Evolutionary conservation across 2,888 invertebrate genomes (phyloP).

Genomic region (Caenorhabditis japonica): DNA sequence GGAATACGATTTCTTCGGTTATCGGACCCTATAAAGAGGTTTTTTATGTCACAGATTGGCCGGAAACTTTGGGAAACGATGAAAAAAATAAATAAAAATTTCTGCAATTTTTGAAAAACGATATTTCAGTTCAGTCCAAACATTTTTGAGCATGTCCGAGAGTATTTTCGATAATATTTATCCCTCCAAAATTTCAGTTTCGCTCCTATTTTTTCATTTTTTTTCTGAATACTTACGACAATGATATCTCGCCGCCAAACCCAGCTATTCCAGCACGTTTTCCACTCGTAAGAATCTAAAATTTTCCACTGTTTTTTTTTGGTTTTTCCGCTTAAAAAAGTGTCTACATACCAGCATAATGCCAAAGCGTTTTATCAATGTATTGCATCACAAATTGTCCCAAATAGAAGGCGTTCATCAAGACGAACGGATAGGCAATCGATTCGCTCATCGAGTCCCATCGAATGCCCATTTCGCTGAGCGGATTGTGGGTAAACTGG

Average conservation of each 20-base stretch:
- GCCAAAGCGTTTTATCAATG: conserved; percentile 60
- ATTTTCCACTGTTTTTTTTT: background rate
- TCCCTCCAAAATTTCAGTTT: background rate
- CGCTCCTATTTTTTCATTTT: background rate
- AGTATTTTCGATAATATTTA: background rate
- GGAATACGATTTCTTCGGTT: conserved; percentile 74
- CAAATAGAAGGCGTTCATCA: conserved; percentile 65
- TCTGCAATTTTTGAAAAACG: background rate
- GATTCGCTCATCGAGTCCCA: conserved; percentile 31
- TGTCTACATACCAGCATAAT: conserved; percentile 56
- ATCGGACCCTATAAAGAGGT: conserved; percentile 68
- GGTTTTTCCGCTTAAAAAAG: background rate
- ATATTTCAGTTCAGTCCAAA: background rate
- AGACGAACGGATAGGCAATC: conserved; percentile 54
- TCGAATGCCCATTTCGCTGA: conserved; percentile 66
- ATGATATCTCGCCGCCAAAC: conserved; percentile 66
- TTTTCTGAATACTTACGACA: conserved; percentile 49
- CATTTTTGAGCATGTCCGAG: background rate
- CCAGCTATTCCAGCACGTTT: conserved; percentile 50
- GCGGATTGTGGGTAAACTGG: conserved; percentile 40
- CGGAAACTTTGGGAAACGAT: background rate
- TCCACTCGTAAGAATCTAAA: conserved; percentile 61
- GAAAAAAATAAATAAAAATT: background rate
- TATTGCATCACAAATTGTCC: conserved; percentile 65
- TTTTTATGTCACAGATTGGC: too few relatives aligned